Evolutionary conservation across 2,113 vertebrate species (phyloP).

Genomic region (Paradoxurus hermaphroditus): DNA sequence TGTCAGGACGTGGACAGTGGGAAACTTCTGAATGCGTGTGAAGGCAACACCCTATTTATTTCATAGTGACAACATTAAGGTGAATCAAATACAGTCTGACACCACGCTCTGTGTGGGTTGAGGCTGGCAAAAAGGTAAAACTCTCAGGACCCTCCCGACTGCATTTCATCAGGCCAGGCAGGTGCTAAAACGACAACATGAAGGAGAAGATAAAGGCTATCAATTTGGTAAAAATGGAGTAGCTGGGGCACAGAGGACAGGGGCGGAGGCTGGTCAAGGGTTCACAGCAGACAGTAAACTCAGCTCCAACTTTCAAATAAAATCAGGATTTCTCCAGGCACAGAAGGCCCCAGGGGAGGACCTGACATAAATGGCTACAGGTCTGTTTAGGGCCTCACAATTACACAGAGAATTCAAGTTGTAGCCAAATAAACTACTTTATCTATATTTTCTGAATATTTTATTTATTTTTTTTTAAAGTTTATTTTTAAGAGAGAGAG

Average conservation of each 20-base stretch:
- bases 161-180: background rate
- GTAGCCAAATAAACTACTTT: background rate
- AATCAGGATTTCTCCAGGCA: background rate
- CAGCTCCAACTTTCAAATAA: background rate
- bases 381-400: background rate
- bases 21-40: background rate
- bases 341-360: background rate
- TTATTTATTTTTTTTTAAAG: background rate
- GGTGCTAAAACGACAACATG: background rate
- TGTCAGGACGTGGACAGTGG: background rate
- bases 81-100: background rate
- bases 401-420: background rate
- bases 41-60: background rate
- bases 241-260: background rate
- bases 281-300: background rate
- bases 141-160: too few relatives aligned
- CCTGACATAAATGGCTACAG: background rate
- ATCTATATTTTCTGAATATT: conserved; percentile 15
- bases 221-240: background rate
- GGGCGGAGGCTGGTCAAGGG: background rate
- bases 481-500: too few relatives aligned
- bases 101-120: background rate
- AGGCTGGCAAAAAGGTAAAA: background rate
- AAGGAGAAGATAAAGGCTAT: background rate
- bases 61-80: background rate